A percentile compares a stretch with the other conserved stretches of the same genome.
These are phyloP conservation scores for Geodia barretti DNA, from an alignment of 37 sponge, comb jelly and placozoan species.

Conservation along the genomic window DNA sequence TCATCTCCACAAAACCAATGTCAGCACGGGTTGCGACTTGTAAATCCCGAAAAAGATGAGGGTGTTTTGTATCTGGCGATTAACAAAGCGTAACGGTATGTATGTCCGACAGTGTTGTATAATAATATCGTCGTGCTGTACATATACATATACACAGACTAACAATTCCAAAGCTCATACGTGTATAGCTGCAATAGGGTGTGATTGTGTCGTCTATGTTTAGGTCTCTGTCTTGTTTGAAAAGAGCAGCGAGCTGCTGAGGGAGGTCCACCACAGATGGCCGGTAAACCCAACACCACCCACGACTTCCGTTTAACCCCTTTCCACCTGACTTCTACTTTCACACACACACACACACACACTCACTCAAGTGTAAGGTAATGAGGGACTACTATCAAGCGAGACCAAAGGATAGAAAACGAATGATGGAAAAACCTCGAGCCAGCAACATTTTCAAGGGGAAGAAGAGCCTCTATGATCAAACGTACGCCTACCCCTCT, in stretches of 20 bases:
- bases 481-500: slow-evolving; percentile 29
- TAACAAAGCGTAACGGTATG: too few species aligned
- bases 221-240: slow-evolving; percentile 40
- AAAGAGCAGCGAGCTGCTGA: slow-evolving; percentile 44
- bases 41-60: too few species aligned
- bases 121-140: too few species aligned
- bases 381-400: slow-evolving; percentile 53
- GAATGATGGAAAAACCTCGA: slow-evolving; percentile 67
- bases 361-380: slow-evolving; percentile 48
- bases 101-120: too few species aligned
- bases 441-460: slow-evolving; percentile 78
- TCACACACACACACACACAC: slow-evolving; percentile 1
- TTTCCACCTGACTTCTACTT: neutral
- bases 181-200: too few species aligned
- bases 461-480: slow-evolving; percentile 69
- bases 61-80: too few species aligned
- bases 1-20: too few species aligned
- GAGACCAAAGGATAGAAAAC: slow-evolving; percentile 53
- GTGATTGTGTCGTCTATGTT: too few species aligned
- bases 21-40: too few species aligned
- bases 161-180: too few species aligned
- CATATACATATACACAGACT: too few species aligned
- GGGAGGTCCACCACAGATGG: slow-evolving; percentile 79
- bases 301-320: neutral
- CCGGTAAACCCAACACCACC: slow-evolving; percentile 67